Percentiles rank a stretch among this genome's conserved stretches.
Evolutionary conservation across 2,113 vertebrate genomes (phyloP).

Genomic region (Podarcis cretensis): DNA sequence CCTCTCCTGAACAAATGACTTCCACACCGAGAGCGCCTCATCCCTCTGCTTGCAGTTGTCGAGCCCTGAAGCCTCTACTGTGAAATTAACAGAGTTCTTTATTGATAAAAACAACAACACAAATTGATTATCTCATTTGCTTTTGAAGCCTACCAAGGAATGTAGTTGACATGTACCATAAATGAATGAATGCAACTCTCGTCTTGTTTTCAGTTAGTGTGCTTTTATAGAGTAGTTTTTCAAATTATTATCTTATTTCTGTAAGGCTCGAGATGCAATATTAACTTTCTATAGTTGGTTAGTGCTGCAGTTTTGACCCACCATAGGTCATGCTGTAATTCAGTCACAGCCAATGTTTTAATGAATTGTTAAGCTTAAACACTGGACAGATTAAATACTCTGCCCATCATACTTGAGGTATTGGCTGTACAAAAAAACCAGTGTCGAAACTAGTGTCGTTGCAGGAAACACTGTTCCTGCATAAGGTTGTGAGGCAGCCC

Average conservation of each 20-base stretch:
- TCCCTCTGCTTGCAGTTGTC: slow-evolving; percentile 1
- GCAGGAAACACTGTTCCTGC: background rate
- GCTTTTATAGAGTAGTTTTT: background rate
- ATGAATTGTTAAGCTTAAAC: background rate
- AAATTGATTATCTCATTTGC: slow-evolving; percentile 18
- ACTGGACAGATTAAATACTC: background rate
- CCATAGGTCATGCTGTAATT: background rate
- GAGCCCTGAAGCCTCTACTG: slow-evolving; percentile 22
- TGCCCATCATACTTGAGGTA: background rate
- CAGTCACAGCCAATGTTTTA: background rate
- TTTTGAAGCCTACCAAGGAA: slow-evolving; percentile 27
- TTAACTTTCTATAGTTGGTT: background rate
- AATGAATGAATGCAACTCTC: background rate
- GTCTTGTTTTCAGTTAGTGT: slow-evolving; percentile 21
- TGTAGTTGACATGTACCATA: background rate
- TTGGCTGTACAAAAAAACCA: background rate
- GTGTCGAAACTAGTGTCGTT: background rate
- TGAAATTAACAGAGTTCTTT: slow-evolving; percentile 32
- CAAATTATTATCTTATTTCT: slow-evolving; percentile 6
- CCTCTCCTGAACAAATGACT: slow-evolving; percentile 26
- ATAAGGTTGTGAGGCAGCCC: background rate
- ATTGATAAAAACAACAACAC: slow-evolving; percentile 12
- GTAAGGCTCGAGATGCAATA: slow-evolving; percentile 9
- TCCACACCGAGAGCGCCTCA: background rate
- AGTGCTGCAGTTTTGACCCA: background rate